Evolutionary conservation across 2,888 invertebrate genomes (phyloP), one percentile per base, ranked within the genome.

Genomic region (Lithosia quadra): DNA sequence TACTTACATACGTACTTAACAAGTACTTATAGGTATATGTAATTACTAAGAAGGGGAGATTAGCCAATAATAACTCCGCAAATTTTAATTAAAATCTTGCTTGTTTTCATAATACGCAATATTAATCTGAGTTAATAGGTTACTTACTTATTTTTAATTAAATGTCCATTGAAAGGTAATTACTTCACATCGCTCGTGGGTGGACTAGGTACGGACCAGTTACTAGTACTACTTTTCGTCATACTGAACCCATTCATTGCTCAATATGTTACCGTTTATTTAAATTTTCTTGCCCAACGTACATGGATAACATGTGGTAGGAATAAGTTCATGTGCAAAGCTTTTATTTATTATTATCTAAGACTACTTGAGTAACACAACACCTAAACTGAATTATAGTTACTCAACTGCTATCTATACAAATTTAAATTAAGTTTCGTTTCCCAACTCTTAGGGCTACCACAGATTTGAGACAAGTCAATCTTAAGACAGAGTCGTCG

Each of bases 271-370:
- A n/a, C 59, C 33, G 53, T 49, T 67, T 63, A 67, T 69, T 72
- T 24, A 60, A 57, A 65, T 67, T 60, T 63, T 66, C 36, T 68
- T 67, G 59, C 57, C 63, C 61, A 72, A 69, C 56, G n/a, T 34
- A 59, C 24, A n/a, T 33, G 39, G 34, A 43, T 57, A 18, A 43
- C 60, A 56, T 34, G 57, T 18, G 13, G 39, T 11, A 33, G 55
- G 18, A 33, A 63, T 55, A 55, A 49, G 49, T 21, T 21, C 34
- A 21, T 63, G 34, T 53, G n/a, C 53, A 53, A 34, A 55, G 34
- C 53, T 55, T n/a, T n/a, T n/a, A n/a, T n/a, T n/a, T n/a, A n/a
- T n/a, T 22, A 60, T 60, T 60, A 39, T 39, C 39, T 60, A 60
- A 60, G 24, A 39, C 18, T 39, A 60, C 60, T 24, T 60, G 60